These are phyloP conservation scores for Pyrocoelia pectoralis DNA, from an alignment of 2,888 invertebrate species.

Conservation along the genomic window DNA sequence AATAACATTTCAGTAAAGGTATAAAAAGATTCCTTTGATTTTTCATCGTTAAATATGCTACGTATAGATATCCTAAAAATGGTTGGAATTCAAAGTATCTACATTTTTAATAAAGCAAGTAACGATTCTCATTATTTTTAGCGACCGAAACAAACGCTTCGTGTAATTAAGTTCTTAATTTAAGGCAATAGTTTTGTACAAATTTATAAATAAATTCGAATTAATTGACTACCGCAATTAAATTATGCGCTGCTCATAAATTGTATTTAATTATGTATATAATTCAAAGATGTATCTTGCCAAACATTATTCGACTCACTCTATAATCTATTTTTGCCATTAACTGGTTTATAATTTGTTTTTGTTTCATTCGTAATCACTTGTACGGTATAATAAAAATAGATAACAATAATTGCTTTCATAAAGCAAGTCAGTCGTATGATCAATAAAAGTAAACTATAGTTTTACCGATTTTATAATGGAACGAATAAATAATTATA, in stretches of 20 bases:
- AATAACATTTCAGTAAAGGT: too few species aligned
- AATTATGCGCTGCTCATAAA: neutral
- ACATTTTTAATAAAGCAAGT: too few species aligned
- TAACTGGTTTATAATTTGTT: neutral
- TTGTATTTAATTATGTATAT: neutral
- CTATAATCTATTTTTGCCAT: slow-evolving; percentile 2
- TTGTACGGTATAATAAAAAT: neutral
- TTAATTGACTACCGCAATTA: neutral
- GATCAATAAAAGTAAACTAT: slow-evolving; percentile 8
- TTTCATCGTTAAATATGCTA: too few species aligned
- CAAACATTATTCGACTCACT: neutral
- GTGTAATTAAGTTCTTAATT: neutral
- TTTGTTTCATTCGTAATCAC: neutral
- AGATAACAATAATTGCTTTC: slow-evolving; percentile 12
- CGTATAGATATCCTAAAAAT: too few species aligned
- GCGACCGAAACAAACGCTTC: too few species aligned
- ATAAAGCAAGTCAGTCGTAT: slow-evolving; percentile 8
- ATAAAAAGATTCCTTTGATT: too few species aligned
- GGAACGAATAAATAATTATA: slow-evolving; percentile 8
- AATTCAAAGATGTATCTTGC: neutral
- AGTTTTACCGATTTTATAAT: slow-evolving; percentile 8
- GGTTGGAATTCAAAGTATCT: too few species aligned
- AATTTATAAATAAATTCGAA: neutral
- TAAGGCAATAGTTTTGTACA: neutral
- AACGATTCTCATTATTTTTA: too few species aligned